These are phyloP conservation scores for Crenuchus spilurus DNA, from an alignment of 2,797 vertebrate species.

Conservation along the genomic window DNA sequence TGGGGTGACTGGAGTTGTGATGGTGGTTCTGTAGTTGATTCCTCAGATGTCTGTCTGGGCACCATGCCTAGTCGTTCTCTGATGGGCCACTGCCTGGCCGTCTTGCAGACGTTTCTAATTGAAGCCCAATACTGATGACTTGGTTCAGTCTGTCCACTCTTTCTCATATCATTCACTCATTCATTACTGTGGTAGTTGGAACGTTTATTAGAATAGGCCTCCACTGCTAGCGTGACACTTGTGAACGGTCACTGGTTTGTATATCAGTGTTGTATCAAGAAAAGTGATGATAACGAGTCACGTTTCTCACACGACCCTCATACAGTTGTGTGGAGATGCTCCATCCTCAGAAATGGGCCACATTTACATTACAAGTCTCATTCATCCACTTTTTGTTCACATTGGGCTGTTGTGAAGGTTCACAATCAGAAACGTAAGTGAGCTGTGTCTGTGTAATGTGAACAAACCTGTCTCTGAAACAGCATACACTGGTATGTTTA, in stretches of 20 bases:
- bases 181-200: slow-evolving; percentile 41
- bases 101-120: slow-evolving; percentile 58
- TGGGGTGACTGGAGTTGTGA: slow-evolving; percentile 55
- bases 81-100: slow-evolving; percentile 41
- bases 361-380: no score
- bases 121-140: slow-evolving; percentile 57
- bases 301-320: slow-evolving; percentile 61
- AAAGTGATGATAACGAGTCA: slow-evolving; percentile 64
- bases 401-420: no score
- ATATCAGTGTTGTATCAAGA: background rate
- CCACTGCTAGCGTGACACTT: background rate
- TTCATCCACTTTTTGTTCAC: no score
- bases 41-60: slow-evolving; percentile 62
- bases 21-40: slow-evolving; percentile 51
- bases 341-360: no score
- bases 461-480: no score
- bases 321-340: slow-evolving; percentile 74
- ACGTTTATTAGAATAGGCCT: background rate
- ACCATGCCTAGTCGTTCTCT: slow-evolving; percentile 51
- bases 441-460: no score
- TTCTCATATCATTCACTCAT: slow-evolving; percentile 39
- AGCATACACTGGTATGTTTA: no score
- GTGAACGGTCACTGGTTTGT: background rate
- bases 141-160: slow-evolving; percentile 16
- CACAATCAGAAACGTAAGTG: no score